A percentile compares a stretch with the other conserved stretches of the same genome.
phyloP scores from a whole-genome alignment of 2,888 invertebrate species.

The Aphidoletes aphidimyza region DNA sequence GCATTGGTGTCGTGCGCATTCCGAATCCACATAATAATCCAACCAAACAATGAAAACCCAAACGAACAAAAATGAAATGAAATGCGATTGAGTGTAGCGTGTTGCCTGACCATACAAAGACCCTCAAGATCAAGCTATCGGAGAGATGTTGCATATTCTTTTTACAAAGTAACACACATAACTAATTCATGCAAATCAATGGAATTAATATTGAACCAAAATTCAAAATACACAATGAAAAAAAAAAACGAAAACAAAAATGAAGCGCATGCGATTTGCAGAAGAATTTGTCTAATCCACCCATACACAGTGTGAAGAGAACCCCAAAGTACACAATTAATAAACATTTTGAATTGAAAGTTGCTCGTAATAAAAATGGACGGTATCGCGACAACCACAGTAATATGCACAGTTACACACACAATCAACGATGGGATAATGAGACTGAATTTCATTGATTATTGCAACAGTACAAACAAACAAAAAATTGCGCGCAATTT shows the following conservation, averaged over 20 bases:
- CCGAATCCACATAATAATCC: not conserved
- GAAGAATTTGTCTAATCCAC: too few relatives aligned
- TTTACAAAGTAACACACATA: too few relatives aligned
- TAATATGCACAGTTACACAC: not conserved
- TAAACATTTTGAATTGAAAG: too few relatives aligned
- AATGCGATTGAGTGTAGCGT: not conserved
- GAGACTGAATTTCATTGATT: not conserved
- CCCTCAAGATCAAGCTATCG: not conserved
- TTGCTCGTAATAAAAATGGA: too few relatives aligned
- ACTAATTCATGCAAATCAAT: too few relatives aligned
- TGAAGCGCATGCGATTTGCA: too few relatives aligned
- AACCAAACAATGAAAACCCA: not conserved
- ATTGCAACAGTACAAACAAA: not conserved
- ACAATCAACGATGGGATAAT: constrained; percentile 7
- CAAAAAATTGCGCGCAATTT: not conserved
- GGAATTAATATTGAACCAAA: too few relatives aligned
- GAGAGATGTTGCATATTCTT: not conserved
- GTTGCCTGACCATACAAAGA: not conserved
- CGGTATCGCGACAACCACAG: not conserved
- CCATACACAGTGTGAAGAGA: too few relatives aligned
- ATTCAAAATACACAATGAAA: too few relatives aligned
- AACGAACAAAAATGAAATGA: not conserved
- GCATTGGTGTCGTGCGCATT: too few relatives aligned
- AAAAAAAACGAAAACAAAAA: too few relatives aligned
- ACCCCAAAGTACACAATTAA: too few relatives aligned